Conservation (phyloP, 2,888 invertebrate genomes). For the Lithophane semibrunnea region DNA sequence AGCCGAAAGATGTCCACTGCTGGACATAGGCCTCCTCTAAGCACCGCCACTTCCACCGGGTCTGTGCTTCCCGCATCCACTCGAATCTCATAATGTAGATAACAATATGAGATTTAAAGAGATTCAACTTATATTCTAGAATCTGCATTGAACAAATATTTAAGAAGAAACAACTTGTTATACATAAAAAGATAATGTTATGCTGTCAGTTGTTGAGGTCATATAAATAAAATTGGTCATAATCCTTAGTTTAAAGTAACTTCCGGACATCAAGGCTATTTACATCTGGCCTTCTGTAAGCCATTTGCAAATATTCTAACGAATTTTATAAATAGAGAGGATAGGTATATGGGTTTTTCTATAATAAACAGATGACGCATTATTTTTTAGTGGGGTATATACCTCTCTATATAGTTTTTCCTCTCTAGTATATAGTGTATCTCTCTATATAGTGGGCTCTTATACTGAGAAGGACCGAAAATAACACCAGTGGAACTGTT, state of each 20-base stretch:
- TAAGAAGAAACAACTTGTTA: not conserved
- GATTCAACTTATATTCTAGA: not conserved
- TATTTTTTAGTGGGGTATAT: too few species aligned
- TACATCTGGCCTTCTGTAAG: not conserved
- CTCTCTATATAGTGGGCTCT: too few species aligned
- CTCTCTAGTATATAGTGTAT: too few species aligned
- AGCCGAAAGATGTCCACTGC: too few species aligned
- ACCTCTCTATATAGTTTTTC: too few species aligned
- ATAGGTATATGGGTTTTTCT: not conserved
- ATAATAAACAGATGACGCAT: not conserved
- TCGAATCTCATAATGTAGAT: too few species aligned
- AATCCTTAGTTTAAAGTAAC: not conserved
- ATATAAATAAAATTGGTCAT: not conserved
- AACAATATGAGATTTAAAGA: too few species aligned
- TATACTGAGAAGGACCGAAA: too few species aligned
- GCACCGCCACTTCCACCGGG: too few species aligned
- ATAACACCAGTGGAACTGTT: too few species aligned
- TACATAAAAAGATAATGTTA: not conserved
- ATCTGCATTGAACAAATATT: not conserved
- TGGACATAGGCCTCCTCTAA: too few species aligned
- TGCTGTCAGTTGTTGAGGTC: constrained; percentile 16
- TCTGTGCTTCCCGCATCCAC: too few species aligned
- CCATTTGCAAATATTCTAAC: not conserved
- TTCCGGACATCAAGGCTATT: constrained; percentile 9
- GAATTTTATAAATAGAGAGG: not conserved